Conservation (phyloP, 2,797 vertebrate species). For the Enteromius paludinosus region DNA sequence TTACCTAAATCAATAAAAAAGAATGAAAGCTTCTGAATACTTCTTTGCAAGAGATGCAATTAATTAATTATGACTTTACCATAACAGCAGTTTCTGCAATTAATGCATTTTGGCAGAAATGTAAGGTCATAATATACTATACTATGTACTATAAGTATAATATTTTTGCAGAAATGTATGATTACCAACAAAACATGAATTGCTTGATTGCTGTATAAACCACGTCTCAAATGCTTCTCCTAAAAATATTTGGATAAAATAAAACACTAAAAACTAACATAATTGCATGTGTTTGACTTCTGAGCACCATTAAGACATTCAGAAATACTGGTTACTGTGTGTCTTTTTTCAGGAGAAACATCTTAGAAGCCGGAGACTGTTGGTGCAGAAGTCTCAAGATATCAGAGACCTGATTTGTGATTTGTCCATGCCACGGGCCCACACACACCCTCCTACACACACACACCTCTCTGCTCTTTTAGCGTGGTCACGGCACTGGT, state of each 20-base stretch:
- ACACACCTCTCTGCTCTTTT: neutral
- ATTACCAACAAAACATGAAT: neutral
- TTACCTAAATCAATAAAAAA: neutral
- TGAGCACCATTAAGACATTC: neutral
- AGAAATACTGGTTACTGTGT: neutral
- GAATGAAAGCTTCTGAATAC: neutral
- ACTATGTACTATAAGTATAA: too few relatives aligned
- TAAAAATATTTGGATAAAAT: neutral
- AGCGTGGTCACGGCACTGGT: neutral
- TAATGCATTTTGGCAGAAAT: neutral
- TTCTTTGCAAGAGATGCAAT: neutral
- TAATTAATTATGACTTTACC: neutral
- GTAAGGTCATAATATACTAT: too few relatives aligned
- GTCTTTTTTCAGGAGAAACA: neutral
- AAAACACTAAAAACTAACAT: neutral
- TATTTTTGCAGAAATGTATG: neutral
- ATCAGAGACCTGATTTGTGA: neutral
- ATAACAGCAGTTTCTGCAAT: neutral
- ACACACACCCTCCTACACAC: too few relatives aligned
- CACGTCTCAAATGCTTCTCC: neutral
- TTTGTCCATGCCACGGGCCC: neutral
- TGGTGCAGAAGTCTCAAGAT: neutral
- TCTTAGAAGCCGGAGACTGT: neutral
- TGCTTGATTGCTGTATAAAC: neutral
- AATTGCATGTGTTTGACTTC: neutral